phyloP scores from a whole-genome alignment of 2,797 vertebrate genomes.

The Garrulus glandarius region DNA sequence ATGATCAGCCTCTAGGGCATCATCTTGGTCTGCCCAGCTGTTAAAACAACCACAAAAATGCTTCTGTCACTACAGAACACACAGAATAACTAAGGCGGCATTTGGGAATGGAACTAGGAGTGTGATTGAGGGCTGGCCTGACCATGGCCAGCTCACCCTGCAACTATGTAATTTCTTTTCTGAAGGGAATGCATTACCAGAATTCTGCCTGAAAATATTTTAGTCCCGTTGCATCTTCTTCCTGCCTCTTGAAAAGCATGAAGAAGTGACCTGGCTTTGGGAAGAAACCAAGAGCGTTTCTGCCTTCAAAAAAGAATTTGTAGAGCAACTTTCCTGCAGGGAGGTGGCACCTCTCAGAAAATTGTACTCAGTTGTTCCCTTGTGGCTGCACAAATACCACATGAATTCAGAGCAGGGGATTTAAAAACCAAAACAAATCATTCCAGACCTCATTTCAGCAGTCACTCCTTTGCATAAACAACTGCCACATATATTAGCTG shows the following conservation, averaged over 20 bases:
- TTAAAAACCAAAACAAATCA: neutral
- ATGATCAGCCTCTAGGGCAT: neutral
- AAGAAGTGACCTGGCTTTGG: neutral
- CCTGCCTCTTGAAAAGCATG: neutral
- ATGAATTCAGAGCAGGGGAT: neutral
- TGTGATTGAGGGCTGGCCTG: neutral
- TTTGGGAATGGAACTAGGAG: neutral
- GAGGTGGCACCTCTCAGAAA: neutral
- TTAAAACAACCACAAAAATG: neutral
- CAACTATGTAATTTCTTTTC: neutral
- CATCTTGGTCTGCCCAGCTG: neutral
- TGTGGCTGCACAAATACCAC: neutral
- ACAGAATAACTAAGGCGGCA: neutral
- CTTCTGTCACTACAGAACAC: neutral
- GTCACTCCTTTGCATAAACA: constrained; percentile 11
- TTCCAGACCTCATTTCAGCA: neutral
- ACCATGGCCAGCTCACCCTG: neutral
- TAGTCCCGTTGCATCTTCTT: neutral
- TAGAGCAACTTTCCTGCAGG: neutral
- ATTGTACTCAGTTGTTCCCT: neutral
- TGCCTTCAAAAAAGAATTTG: neutral
- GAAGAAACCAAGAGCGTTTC: neutral
- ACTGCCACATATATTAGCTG: neutral
- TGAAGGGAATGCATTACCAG: neutral
- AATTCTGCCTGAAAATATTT: neutral